Conservation (phyloP, 1,140 invertebrate genomes). For the Drosophila bocki region DNA sequence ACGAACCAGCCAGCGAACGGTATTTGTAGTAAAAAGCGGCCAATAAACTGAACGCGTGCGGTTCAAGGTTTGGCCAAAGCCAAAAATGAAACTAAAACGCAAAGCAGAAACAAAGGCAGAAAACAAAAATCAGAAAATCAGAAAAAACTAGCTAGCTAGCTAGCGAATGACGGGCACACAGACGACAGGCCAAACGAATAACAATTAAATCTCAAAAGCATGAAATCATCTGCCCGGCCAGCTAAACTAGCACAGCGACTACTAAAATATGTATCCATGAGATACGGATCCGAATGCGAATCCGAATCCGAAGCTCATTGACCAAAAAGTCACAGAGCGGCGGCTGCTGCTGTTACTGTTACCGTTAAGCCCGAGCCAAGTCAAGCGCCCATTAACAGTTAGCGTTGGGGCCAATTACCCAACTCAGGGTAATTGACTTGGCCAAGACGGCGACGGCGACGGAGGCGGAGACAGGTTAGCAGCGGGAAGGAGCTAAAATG, state of each 20-base stretch:
- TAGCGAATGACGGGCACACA: conserved; percentile 50
- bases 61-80: conserved; percentile 84
- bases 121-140: conserved; percentile 28
- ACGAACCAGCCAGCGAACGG: conserved; percentile 60
- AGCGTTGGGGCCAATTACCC: conserved; percentile 73
- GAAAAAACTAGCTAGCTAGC: conserved; percentile 18
- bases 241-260: conserved; percentile 44
- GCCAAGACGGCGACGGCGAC: conserved; percentile 3
- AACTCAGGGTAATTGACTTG: conserved; percentile 70
- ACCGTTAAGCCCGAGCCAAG: conserved; percentile 77
- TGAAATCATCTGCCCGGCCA: conserved; percentile 77
- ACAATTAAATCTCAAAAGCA: conserved; percentile 83
- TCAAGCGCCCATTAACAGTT: conserved; percentile 79
- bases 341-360: conserved; percentile 41
- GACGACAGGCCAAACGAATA: conserved; percentile 69
- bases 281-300: conserved; percentile 29
- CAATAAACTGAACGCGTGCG: conserved; percentile 83
- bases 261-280: conserved; percentile 50
- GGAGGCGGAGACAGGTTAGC: background rate
- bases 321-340: conserved; percentile 61
- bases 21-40: conserved; percentile 85
- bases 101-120: conserved; percentile 49
- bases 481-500: conserved; percentile 11
- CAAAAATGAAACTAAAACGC: conserved; percentile 75
- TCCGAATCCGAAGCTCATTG: conserved; percentile 66